These are phyloP conservation scores for Sisyra terminalis DNA, from an alignment of 2,888 invertebrate species.

Conservation along the genomic window DNA sequence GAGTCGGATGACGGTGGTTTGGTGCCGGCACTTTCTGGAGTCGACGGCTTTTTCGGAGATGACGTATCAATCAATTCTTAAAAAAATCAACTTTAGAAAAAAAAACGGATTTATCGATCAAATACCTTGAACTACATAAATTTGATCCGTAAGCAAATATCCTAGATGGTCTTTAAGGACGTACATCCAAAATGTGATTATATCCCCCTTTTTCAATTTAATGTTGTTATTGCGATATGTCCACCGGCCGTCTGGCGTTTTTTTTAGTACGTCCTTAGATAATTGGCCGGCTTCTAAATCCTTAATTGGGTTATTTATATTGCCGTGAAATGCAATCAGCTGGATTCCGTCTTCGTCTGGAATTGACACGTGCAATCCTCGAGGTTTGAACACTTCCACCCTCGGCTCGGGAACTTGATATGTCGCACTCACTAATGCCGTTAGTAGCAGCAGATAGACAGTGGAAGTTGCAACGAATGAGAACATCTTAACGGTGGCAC, in stretches of 20 bases:
- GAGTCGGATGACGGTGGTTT: too few species aligned
- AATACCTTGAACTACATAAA: slow-evolving; percentile 14
- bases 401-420: too few species aligned
- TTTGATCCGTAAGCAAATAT: slow-evolving; percentile 18
- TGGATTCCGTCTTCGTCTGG: slow-evolving; percentile 23
- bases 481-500: too few species aligned
- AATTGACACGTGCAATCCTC: slow-evolving; percentile 23
- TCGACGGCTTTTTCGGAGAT: too few species aligned
- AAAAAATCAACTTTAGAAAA: too few species aligned
- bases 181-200: slow-evolving; percentile 23
- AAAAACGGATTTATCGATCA: too few species aligned
- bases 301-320: slow-evolving; percentile 22
- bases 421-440: too few species aligned
- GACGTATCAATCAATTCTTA: too few species aligned
- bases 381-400: too few species aligned
- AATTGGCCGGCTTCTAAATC: slow-evolving; percentile 20
- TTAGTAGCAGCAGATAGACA: too few species aligned
- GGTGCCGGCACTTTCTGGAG: too few species aligned
- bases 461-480: too few species aligned
- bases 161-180: slow-evolving; percentile 22
- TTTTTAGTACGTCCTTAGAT: slow-evolving; percentile 18
- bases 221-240: slow-evolving; percentile 18
- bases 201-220: slow-evolving; percentile 19
- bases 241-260: slow-evolving; percentile 8
- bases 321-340: slow-evolving; percentile 28